A percentile compares a stretch with the other conserved stretches of the same genome.
Evolutionary conservation across 2,113 vertebrate genomes (phyloP).

Genomic region (Cettia cetti): DNA sequence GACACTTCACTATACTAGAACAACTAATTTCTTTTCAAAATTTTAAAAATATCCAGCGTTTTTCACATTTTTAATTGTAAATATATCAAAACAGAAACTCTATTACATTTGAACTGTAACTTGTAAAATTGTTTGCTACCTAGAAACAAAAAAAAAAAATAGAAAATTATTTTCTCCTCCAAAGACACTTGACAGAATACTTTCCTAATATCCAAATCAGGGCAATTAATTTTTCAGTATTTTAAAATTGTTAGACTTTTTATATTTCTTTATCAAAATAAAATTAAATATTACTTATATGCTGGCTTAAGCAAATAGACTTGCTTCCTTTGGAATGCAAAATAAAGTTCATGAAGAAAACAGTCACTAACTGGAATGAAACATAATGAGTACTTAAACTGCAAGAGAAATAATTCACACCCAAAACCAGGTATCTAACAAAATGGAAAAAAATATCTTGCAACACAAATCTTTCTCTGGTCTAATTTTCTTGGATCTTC

Average conservation of each 20-base stretch:
- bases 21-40: background rate
- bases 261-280: background rate
- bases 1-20: background rate
- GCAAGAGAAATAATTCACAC: background rate
- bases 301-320: background rate
- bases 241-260: background rate
- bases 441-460: background rate
- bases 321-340: background rate
- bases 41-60: background rate
- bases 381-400: background rate
- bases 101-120: background rate
- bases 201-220: background rate
- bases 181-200: background rate
- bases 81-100: background rate
- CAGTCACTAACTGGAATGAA: background rate
- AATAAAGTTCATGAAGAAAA: background rate
- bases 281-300: background rate
- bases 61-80: background rate
- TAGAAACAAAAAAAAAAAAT: background rate
- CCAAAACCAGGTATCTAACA: background rate
- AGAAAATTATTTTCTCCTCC: background rate
- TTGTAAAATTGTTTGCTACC: background rate
- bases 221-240: background rate
- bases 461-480: background rate
- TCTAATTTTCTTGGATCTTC: accelerated